Percentiles rank a stretch among this genome's conserved stretches.
Conservation (phyloP, 2,888 invertebrate genomes). For the Nomada hirtipes region DNA sequence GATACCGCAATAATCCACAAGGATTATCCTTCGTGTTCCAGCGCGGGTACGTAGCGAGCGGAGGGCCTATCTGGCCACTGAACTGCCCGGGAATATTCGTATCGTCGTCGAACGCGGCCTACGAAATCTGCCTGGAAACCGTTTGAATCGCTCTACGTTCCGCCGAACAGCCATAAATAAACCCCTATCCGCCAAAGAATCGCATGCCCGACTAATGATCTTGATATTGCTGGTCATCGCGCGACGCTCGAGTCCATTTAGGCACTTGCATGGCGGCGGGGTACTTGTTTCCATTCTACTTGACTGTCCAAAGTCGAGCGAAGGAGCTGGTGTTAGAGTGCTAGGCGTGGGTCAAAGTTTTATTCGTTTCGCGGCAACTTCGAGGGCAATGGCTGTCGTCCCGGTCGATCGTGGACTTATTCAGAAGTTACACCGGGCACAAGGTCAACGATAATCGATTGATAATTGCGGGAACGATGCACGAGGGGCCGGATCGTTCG, state of each 20-base stretch:
- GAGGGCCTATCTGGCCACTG: conserved; percentile 74
- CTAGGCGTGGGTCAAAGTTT: background rate
- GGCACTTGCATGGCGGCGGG: background rate
- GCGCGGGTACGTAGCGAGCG: conserved; percentile 63
- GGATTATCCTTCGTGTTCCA: conserved; percentile 83
- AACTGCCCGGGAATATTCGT: conserved; percentile 80
- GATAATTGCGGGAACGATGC: conserved; percentile 57
- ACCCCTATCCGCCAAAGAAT: conserved; percentile 50
- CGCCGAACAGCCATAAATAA: conserved; percentile 41
- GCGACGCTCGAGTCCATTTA: conserved; percentile 7
- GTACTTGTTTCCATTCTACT: background rate
- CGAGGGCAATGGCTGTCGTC: background rate
- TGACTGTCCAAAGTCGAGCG: no score
- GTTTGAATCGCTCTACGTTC: conserved; percentile 44
- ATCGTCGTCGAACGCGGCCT: conserved; percentile 73
- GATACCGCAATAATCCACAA: conserved; percentile 84
- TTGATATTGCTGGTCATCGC: conserved; percentile 49
- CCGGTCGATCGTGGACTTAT: conserved; percentile 27
- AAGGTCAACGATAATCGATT: conserved; percentile 52
- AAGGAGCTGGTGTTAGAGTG: background rate
- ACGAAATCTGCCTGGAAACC: conserved; percentile 63
- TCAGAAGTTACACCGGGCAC: background rate
- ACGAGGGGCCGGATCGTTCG: conserved; percentile 25
- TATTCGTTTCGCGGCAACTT: background rate
- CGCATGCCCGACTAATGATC: conserved; percentile 48